phyloP scores from a whole-genome alignment of 2,888 invertebrate genomes.

The Lepidocyrtoides sp. region DNA sequence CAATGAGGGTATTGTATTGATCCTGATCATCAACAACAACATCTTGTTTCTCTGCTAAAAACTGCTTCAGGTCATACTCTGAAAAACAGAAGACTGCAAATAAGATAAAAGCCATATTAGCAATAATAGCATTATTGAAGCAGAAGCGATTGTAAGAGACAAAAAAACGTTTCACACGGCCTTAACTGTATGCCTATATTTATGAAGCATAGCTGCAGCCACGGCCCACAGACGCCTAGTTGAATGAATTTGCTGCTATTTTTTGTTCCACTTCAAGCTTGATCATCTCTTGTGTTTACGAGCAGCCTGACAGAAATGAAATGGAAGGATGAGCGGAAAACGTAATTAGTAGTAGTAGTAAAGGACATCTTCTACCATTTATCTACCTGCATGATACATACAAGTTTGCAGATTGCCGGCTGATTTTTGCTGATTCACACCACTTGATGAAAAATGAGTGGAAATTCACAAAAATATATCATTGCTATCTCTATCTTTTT shows the following conservation, averaged over 20 bases:
- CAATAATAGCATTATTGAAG: too few species aligned
- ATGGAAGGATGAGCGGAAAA: background rate
- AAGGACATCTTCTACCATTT: background rate
- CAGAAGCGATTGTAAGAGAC: background rate
- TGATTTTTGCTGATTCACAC: background rate
- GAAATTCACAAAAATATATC: background rate
- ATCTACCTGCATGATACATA: background rate
- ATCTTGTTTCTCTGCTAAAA: conserved; percentile 9
- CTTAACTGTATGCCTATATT: conserved; percentile 33
- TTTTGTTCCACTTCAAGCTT: background rate
- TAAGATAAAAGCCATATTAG: too few species aligned
- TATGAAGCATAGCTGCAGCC: background rate
- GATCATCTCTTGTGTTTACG: background rate
- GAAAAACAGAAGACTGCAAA: background rate
- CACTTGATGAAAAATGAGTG: background rate
- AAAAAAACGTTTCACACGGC: conserved; percentile 43
- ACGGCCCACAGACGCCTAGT: background rate
- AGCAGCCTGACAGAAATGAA: background rate
- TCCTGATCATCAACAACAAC: background rate
- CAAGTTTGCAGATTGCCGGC: background rate
- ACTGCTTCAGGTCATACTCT: conserved; percentile 11
- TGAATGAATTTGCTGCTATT: background rate
- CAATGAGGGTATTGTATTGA: conserved; percentile 25
- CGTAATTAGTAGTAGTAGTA: background rate
- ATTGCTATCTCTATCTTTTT: background rate